phyloP scores from a whole-genome alignment of 1,140 invertebrate species.

The Ceratosolen solmsi region DNA sequence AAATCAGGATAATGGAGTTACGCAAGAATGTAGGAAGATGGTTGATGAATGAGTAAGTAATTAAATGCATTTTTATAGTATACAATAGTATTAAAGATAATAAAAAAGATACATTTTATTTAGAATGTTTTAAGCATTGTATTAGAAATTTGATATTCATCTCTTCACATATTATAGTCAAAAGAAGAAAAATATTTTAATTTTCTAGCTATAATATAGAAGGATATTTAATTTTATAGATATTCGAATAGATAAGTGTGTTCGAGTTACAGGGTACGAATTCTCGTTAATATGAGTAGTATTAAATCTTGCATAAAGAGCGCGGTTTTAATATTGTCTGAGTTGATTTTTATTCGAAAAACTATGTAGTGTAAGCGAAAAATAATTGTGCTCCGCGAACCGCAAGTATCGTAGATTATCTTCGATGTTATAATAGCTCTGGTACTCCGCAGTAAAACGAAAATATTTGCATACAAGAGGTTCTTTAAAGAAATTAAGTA shows the following conservation, averaged over 20 bases:
- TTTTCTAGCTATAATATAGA: background rate
- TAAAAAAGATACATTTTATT: slow-evolving; percentile 12
- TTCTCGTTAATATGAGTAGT: background rate
- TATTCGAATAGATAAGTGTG: background rate
- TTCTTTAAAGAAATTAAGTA: slow-evolving; percentile 43
- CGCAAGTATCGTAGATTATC: slow-evolving; percentile 27
- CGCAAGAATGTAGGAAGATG: background rate
- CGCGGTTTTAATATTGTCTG: background rate
- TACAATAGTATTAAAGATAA: background rate
- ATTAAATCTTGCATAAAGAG: background rate
- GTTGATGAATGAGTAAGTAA: background rate
- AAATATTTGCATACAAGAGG: slow-evolving; percentile 51
- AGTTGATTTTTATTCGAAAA: slow-evolving; percentile 3
- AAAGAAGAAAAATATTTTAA: background rate
- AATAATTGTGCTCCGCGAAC: slow-evolving; percentile 38
- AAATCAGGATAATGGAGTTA: no score
- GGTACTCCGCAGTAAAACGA: background rate
- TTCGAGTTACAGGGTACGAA: background rate
- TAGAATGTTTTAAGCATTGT: background rate
- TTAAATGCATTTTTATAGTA: background rate
- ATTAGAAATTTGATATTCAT: background rate
- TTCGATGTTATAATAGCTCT: slow-evolving; percentile 28
- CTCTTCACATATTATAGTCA: background rate
- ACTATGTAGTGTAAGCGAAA: slow-evolving; percentile 9
- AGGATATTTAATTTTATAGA: background rate